phyloP scores from a whole-genome alignment of 2,113 vertebrate genomes.

The Ophthalmolycus amberensis region DNA sequence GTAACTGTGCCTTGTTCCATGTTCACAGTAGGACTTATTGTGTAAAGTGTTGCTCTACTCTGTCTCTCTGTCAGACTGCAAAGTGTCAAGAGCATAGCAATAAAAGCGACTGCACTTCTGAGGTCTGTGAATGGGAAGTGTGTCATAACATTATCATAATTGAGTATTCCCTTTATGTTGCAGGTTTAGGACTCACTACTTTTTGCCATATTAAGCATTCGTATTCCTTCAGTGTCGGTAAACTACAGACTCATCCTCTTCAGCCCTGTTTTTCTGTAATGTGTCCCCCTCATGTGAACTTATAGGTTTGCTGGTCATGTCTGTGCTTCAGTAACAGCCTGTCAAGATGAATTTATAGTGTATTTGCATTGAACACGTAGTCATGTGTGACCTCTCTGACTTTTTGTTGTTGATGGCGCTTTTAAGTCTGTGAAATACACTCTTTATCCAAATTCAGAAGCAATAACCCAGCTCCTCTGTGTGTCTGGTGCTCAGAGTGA shows the following conservation, averaged over 20 bases:
- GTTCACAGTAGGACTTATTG: constrained; percentile 44
- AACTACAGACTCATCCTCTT: background rate
- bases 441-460: constrained; percentile 45
- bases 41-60: background rate
- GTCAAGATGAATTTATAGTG: constrained; percentile 5
- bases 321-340: constrained; percentile 32
- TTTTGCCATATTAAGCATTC: constrained; percentile 6
- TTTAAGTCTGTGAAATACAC: constrained; percentile 1
- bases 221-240: background rate
- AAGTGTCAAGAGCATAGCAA: constrained; percentile 55
- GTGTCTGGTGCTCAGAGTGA: constrained; percentile 32
- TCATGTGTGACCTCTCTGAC: constrained; percentile 23
- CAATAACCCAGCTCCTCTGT: constrained; percentile 51
- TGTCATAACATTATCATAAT: background rate
- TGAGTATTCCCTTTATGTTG: background rate
- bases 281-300: background rate
- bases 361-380: constrained; percentile 34
- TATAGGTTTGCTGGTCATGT: background rate
- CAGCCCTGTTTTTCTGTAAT: constrained; percentile 21
- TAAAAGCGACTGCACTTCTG: constrained; percentile 31
- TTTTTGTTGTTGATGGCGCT: constrained; percentile 16
- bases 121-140: constrained; percentile 13
- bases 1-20: constrained; percentile 58
- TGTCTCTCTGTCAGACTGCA: constrained; percentile 32
- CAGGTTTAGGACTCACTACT: constrained; percentile 17